These are phyloP conservation scores for Zaprionus gabonicus DNA, from an alignment of 1,140 invertebrate genomes.

Conservation along the genomic window DNA sequence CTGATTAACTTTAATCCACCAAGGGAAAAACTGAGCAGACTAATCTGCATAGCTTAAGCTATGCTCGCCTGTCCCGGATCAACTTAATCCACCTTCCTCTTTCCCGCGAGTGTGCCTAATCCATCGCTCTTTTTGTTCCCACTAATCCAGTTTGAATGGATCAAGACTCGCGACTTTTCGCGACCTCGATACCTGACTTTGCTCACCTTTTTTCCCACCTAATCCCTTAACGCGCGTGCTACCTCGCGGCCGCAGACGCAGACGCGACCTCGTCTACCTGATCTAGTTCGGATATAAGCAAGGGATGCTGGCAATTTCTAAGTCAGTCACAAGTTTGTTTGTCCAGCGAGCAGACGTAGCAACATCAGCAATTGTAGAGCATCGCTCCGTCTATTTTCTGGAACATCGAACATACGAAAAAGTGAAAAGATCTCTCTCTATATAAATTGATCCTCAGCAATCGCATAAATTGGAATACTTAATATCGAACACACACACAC, in stretches of 20 bases:
- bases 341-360: slow-evolving; percentile 49
- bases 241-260: too few relatives aligned
- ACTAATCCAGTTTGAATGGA: slow-evolving; percentile 76
- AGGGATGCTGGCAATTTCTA: slow-evolving; percentile 35
- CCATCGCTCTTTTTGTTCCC: slow-evolving; percentile 37
- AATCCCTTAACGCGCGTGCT: slow-evolving; percentile 71
- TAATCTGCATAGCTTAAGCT: slow-evolving; percentile 74
- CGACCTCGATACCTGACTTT: slow-evolving; percentile 66
- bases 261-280: slow-evolving; percentile 49
- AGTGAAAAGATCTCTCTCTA: neutral
- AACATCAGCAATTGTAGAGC: too few relatives aligned
- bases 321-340: slow-evolving; percentile 64
- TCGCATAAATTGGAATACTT: slow-evolving; percentile 36
- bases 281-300: slow-evolving; percentile 55
- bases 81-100: slow-evolving; percentile 31
- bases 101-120: slow-evolving; percentile 51
- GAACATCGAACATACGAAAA: neutral
- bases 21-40: slow-evolving; percentile 54
- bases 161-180: slow-evolving; percentile 56
- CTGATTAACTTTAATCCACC: slow-evolving; percentile 58
- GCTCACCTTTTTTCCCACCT: slow-evolving; percentile 45
- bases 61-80: slow-evolving; percentile 40
- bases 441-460: neutral
- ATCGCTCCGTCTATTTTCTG: neutral
- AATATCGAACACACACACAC: neutral